Conservation (phyloP, 2,113 vertebrate species). For the Formicarius rufipectus region DNA sequence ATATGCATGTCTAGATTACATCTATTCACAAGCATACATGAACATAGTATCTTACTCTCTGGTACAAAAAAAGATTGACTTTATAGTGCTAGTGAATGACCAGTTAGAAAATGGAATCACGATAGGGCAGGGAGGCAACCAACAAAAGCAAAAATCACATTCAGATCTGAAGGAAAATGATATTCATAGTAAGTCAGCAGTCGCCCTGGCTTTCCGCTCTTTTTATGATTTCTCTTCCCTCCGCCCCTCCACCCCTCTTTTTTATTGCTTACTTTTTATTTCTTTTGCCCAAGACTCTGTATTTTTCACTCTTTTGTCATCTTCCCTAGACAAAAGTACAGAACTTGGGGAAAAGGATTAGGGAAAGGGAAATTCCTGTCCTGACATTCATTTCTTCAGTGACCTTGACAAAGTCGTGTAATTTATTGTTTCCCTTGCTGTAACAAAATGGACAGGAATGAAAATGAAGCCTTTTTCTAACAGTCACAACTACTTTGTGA, state of each 20-base stretch:
- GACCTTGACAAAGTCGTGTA: slow-evolving; percentile 65
- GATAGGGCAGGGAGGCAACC: slow-evolving; percentile 11
- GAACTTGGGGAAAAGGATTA: slow-evolving; percentile 14
- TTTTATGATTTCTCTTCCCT: not conserved
- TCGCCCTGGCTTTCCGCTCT: slow-evolving; percentile 34
- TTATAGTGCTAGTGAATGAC: slow-evolving; percentile 36
- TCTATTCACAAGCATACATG: slow-evolving; percentile 51
- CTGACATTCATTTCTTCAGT: slow-evolving; percentile 49
- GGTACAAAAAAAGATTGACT: slow-evolving; percentile 56
- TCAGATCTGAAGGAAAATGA: slow-evolving; percentile 40
- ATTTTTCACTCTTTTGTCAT: slow-evolving; percentile 26
- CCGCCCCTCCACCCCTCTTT: not conserved
- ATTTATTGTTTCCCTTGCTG: slow-evolving; percentile 57
- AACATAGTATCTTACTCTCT: slow-evolving; percentile 25
- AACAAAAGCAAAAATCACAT: slow-evolving; percentile 61
- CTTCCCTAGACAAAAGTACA: slow-evolving; percentile 14
- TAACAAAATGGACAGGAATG: slow-evolving; percentile 11
- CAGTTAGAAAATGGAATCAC: slow-evolving; percentile 46
- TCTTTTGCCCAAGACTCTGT: slow-evolving; percentile 6
- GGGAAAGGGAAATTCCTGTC: slow-evolving; percentile 55
- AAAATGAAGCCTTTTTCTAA: slow-evolving; percentile 23
- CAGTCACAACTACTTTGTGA: not conserved
- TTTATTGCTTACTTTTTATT: slow-evolving; percentile 43
- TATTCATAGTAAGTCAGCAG: slow-evolving; percentile 39
- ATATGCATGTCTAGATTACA: not conserved